Evolutionary conservation across 2,113 vertebrate genomes (phyloP).

Genomic region (Tichodroma muraria): DNA sequence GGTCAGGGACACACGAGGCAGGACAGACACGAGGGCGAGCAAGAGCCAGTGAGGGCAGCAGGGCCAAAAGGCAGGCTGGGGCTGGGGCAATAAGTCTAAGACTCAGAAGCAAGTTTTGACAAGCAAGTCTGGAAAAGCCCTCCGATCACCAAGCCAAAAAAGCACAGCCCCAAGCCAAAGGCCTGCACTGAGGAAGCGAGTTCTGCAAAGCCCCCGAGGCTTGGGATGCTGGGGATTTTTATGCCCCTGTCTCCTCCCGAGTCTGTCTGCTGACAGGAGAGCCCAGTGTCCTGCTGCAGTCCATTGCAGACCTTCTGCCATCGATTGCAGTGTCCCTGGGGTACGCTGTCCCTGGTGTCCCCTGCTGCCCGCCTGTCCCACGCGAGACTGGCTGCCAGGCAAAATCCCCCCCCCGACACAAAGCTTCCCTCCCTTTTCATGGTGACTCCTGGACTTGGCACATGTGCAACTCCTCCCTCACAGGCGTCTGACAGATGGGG

Average conservation of each 20-base stretch:
- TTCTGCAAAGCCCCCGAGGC: background rate
- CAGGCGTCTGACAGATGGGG: background rate
- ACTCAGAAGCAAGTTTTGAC: background rate
- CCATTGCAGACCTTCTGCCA: background rate
- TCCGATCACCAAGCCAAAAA: background rate
- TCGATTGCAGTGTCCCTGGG: background rate
- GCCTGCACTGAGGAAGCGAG: too few relatives aligned
- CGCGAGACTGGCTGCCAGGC: background rate
- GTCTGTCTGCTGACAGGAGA: background rate
- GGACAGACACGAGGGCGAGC: background rate
- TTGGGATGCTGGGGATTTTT: too few relatives aligned
- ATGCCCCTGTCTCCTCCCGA: background rate
- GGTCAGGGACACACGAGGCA: background rate
- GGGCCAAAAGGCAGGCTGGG: background rate
- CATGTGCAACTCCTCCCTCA: too few relatives aligned
- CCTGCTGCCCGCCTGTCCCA: background rate
- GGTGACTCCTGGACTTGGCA: background rate
- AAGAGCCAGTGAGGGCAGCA: background rate
- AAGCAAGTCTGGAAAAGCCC: too few relatives aligned
- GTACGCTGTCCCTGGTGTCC: background rate
- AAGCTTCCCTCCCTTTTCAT: background rate
- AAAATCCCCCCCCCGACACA: background rate
- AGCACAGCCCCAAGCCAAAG: background rate
- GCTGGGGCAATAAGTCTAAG: too few relatives aligned
- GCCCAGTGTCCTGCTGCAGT: too few relatives aligned